Conservation (phyloP, 2,113 vertebrate genomes). For the Hippolais icterina region DNA sequence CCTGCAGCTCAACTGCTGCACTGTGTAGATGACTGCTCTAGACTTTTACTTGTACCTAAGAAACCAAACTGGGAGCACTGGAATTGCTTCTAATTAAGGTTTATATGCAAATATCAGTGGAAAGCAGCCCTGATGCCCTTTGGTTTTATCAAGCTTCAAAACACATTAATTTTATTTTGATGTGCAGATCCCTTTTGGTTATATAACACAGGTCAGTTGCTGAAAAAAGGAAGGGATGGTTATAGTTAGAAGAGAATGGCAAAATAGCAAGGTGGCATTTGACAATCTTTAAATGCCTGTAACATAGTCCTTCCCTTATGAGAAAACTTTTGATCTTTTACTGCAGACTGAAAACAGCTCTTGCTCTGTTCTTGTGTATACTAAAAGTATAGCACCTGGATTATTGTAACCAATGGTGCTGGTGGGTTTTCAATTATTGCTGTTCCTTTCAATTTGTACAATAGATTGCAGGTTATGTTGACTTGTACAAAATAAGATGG, state of each 20-base stretch:
- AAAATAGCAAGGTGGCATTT: not conserved
- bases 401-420: not conserved
- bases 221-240: not conserved
- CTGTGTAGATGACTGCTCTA: not conserved
- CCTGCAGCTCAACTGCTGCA: conserved; percentile 16
- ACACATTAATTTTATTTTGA: not conserved
- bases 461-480: not conserved
- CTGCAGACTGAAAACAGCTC: not conserved
- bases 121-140: not conserved
- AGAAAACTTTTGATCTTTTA: not conserved
- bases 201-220: not conserved
- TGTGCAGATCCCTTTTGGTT: not conserved
- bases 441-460: not conserved
- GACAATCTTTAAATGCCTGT: not conserved
- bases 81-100: conserved; percentile 11
- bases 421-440: not conserved
- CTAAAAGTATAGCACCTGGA: not conserved
- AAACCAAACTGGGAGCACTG: conserved; percentile 17
- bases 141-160: conserved; percentile 1
- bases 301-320: not conserved
- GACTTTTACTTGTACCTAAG: conserved; percentile 15
- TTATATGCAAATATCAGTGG: not conserved
- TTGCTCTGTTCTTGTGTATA: not conserved
- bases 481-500: not conserved
- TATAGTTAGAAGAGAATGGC: not conserved